Evolutionary conservation across 2,888 invertebrate species (phyloP).

Genomic region (Brachyopa scutellaris): DNA sequence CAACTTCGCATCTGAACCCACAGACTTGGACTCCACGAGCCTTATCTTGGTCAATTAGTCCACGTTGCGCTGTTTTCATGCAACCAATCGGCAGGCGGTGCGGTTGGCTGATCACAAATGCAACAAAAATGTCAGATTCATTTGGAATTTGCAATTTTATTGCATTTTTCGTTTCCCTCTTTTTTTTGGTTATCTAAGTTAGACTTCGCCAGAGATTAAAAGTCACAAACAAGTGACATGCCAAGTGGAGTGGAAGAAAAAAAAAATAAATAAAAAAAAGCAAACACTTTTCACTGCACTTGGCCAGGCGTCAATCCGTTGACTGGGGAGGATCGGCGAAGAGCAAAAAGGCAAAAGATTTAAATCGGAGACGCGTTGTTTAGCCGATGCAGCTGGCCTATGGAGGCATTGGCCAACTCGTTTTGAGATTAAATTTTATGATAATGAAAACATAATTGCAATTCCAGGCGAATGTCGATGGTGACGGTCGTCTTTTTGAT

Average conservation of each 20-base stretch:
- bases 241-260: conserved; percentile 32
- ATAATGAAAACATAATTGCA: conserved; percentile 66
- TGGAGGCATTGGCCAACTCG: conserved; percentile 60
- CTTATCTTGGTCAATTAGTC: conserved; percentile 66
- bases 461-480: conserved; percentile 49
- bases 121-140: conserved; percentile 45
- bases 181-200: conserved; percentile 21
- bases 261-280: neutral
- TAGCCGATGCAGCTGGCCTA: conserved; percentile 55
- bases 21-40: neutral
- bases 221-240: conserved; percentile 66
- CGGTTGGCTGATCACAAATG: conserved; percentile 6
- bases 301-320: conserved; percentile 42
- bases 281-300: conserved; percentile 48
- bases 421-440: conserved; percentile 68
- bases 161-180: conserved; percentile 44
- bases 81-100: neutral
- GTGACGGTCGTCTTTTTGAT: conserved; percentile 34
- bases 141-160: conserved; percentile 58
- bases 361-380: conserved; percentile 13
- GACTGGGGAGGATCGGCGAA: neutral
- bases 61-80: conserved; percentile 10
- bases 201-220: conserved; percentile 58
- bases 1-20: conserved; percentile 54
- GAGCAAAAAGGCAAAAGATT: conserved; percentile 27